phyloP scores from a whole-genome alignment of 2,888 invertebrate species.

The Apodemia hepburni region DNA sequence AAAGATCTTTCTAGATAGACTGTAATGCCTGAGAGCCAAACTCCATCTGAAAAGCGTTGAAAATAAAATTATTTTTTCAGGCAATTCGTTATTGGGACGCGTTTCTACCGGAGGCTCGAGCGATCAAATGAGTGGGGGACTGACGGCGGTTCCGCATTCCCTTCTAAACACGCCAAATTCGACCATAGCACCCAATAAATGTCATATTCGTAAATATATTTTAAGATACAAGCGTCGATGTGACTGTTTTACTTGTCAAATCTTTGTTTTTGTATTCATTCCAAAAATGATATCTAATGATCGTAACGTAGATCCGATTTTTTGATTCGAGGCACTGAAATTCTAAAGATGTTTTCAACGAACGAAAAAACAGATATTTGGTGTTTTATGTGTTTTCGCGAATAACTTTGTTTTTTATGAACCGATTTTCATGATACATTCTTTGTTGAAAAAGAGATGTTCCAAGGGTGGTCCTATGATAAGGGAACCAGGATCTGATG shows the following conservation, averaged over 20 bases:
- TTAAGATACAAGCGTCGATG: background rate
- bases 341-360: no score
- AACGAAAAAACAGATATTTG: no score
- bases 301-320: slow-evolving; percentile 20
- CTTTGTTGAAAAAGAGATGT: no score
- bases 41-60: no score
- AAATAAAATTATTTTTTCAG: slow-evolving; percentile 65
- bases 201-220: slow-evolving; percentile 15
- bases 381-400: no score
- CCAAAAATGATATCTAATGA: slow-evolving; percentile 7
- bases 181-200: slow-evolving; percentile 31
- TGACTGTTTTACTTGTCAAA: slow-evolving; percentile 15
- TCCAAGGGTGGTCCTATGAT: no score
- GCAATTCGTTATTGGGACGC: slow-evolving; percentile 97
- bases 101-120: slow-evolving; percentile 96
- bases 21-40: no score
- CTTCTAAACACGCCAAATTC: slow-evolving; percentile 34
- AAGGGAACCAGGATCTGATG: no score
- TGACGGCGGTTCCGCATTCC: slow-evolving; percentile 36
- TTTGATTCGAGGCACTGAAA: slow-evolving; percentile 33
- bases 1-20: no score
- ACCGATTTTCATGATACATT: no score
- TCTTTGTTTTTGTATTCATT: slow-evolving; percentile 17
- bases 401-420: no score
- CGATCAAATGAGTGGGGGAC: slow-evolving; percentile 86